Evolutionary conservation across 2,888 invertebrate genomes (phyloP).

Genomic region (Diplazon laetatorius): DNA sequence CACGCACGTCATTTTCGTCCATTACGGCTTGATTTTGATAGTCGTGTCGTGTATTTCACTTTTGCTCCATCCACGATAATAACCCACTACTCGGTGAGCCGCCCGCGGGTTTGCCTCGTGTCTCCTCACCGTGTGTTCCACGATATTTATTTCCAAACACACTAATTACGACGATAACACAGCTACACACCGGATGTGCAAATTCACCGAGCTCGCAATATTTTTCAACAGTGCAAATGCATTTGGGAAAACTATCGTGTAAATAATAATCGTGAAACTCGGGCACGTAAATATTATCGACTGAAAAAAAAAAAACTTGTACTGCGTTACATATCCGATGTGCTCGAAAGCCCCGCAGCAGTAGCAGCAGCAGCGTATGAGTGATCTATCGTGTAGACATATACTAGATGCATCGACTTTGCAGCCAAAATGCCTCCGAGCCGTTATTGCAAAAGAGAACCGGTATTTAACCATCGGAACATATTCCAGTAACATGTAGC

Average conservation of each 20-base stretch:
- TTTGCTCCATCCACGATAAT: not conserved
- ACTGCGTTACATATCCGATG: constrained; percentile 10
- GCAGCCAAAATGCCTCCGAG: not conserved
- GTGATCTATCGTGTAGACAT: not conserved
- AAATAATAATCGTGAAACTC: constrained; percentile 21
- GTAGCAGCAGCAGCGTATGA: too few relatives aligned
- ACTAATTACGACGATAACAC: constrained; percentile 41
- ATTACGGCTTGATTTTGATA: constrained; percentile 13
- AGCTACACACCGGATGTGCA: not conserved
- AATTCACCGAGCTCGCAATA: not conserved
- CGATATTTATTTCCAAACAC: constrained; percentile 39
- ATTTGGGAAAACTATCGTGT: not conserved
- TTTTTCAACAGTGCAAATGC: not conserved
- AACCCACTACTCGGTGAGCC: not conserved
- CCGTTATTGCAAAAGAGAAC: not conserved
- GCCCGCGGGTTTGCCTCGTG: not conserved
- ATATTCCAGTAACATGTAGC: too few relatives aligned
- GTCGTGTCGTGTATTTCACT: not conserved
- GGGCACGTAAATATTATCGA: constrained; percentile 32
- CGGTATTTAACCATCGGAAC: too few relatives aligned
- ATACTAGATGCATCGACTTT: not conserved
- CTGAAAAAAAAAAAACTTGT: constrained; percentile 30
- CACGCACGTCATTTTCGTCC: not conserved
- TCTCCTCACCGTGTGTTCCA: not conserved
- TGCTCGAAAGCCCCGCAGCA: not conserved